phyloP scores from a whole-genome alignment of 1,140 invertebrate genomes.

The Tyrophagus putrescentiae region DNA sequence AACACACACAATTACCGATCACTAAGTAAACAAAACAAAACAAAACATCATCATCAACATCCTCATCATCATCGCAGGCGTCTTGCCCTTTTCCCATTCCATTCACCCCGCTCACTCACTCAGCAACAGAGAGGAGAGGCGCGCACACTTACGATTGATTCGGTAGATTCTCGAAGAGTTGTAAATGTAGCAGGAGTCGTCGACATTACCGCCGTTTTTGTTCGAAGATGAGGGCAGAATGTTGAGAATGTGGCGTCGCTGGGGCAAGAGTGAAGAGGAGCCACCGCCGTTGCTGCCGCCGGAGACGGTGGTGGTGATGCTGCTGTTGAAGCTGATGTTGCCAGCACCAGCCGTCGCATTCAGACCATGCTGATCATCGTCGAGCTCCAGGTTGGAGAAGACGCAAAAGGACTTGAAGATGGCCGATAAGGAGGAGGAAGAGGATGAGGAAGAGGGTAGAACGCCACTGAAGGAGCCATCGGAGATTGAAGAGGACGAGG shows the following conservation, averaged over 20 bases:
- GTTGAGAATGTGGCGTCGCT: background rate
- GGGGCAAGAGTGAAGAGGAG: too few species aligned
- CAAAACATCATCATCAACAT: too few species aligned
- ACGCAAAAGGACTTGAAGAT: background rate
- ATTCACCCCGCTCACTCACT: too few species aligned
- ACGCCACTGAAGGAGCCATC: slow-evolving; percentile 14
- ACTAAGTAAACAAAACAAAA: background rate
- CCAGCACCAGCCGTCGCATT: background rate
- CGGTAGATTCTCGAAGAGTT: background rate
- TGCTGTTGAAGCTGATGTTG: background rate
- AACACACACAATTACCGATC: background rate
- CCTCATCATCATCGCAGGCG: too few species aligned
- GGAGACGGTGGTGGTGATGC: background rate
- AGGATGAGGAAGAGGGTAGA: too few species aligned
- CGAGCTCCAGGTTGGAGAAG: background rate
- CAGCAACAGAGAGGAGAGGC: too few species aligned
- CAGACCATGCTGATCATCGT: background rate
- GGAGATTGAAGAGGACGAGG: background rate
- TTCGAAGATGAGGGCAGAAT: background rate
- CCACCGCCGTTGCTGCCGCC: too few species aligned
- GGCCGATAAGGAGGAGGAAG: too few species aligned
- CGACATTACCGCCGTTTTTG: background rate
- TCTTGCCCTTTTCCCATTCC: too few species aligned
- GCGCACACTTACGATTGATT: slow-evolving; percentile 11
- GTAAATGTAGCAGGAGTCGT: background rate